Percentiles rank a stretch among this genome's conserved stretches.
These are phyloP conservation scores for Tragulus kanchil DNA, from an alignment of 2,113 vertebrate genomes.

Conservation along the genomic window DNA sequence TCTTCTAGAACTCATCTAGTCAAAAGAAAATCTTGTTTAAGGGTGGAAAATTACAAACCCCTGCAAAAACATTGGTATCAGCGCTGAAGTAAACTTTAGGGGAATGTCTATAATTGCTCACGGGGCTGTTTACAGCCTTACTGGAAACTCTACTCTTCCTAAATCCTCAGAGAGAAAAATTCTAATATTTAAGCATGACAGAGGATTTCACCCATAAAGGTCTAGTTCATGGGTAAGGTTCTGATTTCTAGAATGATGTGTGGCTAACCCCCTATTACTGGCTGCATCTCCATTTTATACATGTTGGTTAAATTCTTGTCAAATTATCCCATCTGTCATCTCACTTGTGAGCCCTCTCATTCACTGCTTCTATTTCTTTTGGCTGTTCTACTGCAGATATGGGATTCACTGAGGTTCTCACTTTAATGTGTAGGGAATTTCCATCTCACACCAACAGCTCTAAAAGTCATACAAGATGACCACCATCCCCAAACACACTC, in stretches of 20 bases:
- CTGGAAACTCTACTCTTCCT: not conserved
- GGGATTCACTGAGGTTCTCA: not conserved
- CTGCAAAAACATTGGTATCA: not conserved
- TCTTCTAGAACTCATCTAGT: slow-evolving; percentile 1
- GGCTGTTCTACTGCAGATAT: not conserved
- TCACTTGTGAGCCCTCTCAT: not conserved
- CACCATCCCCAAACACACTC: not conserved
- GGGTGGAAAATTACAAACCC: not conserved
- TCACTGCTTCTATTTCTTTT: not conserved
- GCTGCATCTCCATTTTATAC: not conserved
- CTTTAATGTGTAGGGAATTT: not conserved
- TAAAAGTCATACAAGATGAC: not conserved
- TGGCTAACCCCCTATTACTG: not conserved
- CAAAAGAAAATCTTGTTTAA: slow-evolving; percentile 2
- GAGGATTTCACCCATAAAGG: not conserved
- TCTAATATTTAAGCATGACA: slow-evolving; percentile 8
- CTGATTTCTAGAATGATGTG: not conserved
- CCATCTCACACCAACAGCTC: not conserved
- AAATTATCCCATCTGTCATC: not conserved
- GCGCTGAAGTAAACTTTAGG: not conserved
- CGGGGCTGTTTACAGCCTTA: not conserved
- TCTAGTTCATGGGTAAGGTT: not conserved
- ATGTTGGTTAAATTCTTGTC: not conserved
- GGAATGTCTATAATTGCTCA: not conserved
- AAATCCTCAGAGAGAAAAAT: not conserved